phyloP scores from a whole-genome alignment of 2,888 invertebrate species.

The Cyaniris semiargus region DNA sequence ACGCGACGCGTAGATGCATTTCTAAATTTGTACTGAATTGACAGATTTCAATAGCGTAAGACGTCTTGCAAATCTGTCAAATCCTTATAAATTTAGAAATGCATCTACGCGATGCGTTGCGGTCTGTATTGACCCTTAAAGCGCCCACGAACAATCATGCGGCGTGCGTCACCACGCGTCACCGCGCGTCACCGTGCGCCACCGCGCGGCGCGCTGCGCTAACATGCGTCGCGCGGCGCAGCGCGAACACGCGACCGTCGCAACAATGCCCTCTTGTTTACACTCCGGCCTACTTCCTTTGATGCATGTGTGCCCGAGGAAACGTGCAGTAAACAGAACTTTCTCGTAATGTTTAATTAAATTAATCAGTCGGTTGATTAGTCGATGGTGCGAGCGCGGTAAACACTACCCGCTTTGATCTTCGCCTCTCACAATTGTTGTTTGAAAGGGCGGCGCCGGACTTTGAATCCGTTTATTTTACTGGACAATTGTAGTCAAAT shows the following conservation, averaged over 20 bases:
- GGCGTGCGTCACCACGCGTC: background rate
- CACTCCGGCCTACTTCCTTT: conserved; percentile 73
- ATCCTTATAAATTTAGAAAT: no score
- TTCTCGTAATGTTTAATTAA: conserved; percentile 81
- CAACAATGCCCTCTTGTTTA: conserved; percentile 71
- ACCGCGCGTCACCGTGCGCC: background rate
- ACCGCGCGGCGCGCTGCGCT: background rate
- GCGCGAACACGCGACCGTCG: conserved; percentile 49
- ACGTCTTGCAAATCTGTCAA: no score
- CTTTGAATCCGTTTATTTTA: conserved; percentile 38
- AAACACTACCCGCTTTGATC: conserved; percentile 77
- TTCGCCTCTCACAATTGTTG: conserved; percentile 66
- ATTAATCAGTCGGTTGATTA: conserved; percentile 80
- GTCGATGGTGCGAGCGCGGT: conserved; percentile 76
- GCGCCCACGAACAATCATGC: background rate
- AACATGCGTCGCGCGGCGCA: conserved; percentile 38
- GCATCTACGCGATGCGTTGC: no score
- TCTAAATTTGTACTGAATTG: no score
- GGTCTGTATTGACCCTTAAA: no score
- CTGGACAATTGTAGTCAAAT: conserved; percentile 39
- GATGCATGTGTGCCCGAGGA: conserved; percentile 79
- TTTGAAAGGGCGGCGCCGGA: conserved; percentile 43
- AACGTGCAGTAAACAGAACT: conserved; percentile 79
- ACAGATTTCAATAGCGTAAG: no score
- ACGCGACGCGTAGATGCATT: no score